Conservation (phyloP, 1,140 invertebrate species). For the Zaprionus africanus region DNA sequence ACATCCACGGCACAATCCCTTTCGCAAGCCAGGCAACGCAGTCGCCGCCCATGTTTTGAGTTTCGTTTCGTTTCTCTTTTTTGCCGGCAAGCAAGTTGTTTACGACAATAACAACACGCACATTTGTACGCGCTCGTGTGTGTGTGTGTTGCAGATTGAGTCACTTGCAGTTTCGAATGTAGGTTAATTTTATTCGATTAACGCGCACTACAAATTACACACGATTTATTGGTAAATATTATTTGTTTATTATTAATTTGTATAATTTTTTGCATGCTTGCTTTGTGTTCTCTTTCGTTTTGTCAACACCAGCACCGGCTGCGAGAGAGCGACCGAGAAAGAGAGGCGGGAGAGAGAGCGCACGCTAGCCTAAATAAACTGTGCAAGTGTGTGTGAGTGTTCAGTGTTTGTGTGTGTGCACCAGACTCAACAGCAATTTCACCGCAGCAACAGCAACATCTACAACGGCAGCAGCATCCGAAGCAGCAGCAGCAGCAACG, state of each 20-base stretch:
- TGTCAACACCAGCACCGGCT: conserved; percentile 29
- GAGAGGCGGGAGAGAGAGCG: conserved; percentile 10
- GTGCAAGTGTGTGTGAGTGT: conserved; percentile 11
- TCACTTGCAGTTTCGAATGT: conserved; percentile 9
- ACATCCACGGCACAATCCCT: conserved; percentile 6
- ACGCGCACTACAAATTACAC: neutral
- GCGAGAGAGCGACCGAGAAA: neutral
- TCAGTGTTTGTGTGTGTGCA: neutral
- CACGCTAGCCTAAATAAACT: conserved; percentile 39
- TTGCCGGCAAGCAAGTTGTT: conserved; percentile 43
- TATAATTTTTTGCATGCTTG: neutral
- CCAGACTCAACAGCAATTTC: conserved; percentile 48
- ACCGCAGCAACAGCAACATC: conserved; percentile 41
- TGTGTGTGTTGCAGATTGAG: conserved; percentile 10
- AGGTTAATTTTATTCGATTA: conserved; percentile 1
- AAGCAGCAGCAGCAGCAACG: conserved; percentile 15
- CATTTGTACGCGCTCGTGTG: neutral
- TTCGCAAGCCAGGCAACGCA: neutral
- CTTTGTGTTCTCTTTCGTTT: conserved; percentile 21
- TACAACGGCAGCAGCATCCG: conserved; percentile 9
- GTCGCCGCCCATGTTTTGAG: conserved; percentile 22
- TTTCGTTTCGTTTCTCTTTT: conserved; percentile 20
- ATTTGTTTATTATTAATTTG: neutral
- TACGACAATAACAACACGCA: conserved; percentile 28
- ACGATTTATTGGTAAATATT: neutral